Percentiles rank a stretch among this genome's conserved stretches.
phyloP scores from a whole-genome alignment of 2,113 vertebrate genomes.

The Gopherus flavomarginatus region DNA sequence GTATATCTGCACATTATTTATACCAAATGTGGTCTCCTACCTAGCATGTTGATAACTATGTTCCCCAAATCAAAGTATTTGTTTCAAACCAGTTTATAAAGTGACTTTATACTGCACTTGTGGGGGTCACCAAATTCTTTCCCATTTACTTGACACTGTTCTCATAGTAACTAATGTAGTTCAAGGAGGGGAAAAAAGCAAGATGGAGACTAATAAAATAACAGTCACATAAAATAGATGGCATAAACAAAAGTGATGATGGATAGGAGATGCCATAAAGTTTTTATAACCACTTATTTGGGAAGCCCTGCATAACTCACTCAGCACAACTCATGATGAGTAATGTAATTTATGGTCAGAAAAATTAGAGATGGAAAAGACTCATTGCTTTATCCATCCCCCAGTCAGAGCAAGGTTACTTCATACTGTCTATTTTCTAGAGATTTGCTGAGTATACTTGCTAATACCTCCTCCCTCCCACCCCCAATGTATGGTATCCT shows the following conservation, averaged over 20 bases:
- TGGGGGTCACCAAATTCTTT: not conserved
- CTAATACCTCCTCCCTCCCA: not conserved
- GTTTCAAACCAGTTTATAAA: not conserved
- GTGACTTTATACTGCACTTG: not conserved
- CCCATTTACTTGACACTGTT: not conserved
- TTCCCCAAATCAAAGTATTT: not conserved
- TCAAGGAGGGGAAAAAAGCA: not conserved
- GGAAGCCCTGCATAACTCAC: not conserved
- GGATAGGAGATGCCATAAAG: not conserved
- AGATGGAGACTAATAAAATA: not conserved
- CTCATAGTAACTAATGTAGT: slow-evolving; percentile 15
- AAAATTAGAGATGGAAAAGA: not conserved
- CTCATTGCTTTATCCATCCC: rapidly evolving
- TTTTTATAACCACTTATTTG: not conserved
- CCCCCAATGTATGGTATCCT: not conserved
- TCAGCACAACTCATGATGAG: not conserved
- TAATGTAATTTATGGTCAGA: not conserved
- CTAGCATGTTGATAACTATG: not conserved
- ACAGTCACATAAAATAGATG: not conserved
- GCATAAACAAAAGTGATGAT: not conserved
- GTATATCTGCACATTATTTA: not conserved
- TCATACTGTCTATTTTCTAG: rapidly evolving
- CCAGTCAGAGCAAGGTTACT: not conserved
- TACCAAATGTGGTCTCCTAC: not conserved
- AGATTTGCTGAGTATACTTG: not conserved